Conservation (phyloP, 2,113 vertebrate genomes). For the Loxodonta africana region DNA sequence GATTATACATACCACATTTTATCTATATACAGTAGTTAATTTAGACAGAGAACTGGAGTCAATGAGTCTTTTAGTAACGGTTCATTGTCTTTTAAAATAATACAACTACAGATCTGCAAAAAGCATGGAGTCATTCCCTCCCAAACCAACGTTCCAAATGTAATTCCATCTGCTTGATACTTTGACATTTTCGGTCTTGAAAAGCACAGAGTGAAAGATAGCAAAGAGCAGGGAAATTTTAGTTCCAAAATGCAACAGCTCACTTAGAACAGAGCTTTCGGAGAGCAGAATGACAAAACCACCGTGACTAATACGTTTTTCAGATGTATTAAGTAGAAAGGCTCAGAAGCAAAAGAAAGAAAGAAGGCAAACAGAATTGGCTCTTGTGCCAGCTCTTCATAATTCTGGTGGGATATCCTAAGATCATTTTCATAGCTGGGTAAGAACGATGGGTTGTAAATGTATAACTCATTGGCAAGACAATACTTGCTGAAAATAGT, state of each 20-base stretch:
- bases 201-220: conserved; percentile 75
- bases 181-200: conserved; percentile 81
- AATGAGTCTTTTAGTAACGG: background rate
- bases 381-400: background rate
- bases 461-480: conserved; percentile 48
- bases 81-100: conserved; percentile 52
- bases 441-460: conserved; percentile 60
- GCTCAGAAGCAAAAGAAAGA: conserved; percentile 59
- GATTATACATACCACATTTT: background rate
- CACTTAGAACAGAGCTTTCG: conserved; percentile 59
- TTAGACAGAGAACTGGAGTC: conserved; percentile 35
- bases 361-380: conserved; percentile 14
- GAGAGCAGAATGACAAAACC: conserved; percentile 66
- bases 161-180: conserved; percentile 80
- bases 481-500: conserved; percentile 74
- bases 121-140: conserved; percentile 63
- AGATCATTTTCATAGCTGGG: conserved; percentile 56
- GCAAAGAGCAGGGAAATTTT: conserved; percentile 55
- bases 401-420: conserved; percentile 9
- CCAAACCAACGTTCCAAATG: conserved; percentile 63
- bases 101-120: conserved; percentile 53
- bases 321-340: conserved; percentile 80
- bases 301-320: conserved; percentile 78
- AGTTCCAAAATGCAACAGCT: conserved; percentile 43
- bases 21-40: conserved; percentile 39